Conservation (phyloP, 2,888 invertebrate genomes). For the Andrena marginata region DNA sequence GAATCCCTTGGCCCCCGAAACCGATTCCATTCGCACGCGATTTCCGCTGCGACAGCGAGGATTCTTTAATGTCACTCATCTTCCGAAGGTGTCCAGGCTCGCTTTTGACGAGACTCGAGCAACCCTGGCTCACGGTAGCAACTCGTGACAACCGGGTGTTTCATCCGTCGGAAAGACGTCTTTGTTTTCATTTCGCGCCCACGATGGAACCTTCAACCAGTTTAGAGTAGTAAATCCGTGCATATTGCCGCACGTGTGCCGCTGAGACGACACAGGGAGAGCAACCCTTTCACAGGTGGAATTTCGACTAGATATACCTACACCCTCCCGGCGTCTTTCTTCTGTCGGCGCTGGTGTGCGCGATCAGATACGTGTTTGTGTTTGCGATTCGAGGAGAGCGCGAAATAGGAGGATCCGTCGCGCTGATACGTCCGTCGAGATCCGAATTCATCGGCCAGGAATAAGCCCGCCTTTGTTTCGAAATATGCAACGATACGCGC, state of each 20-base stretch:
- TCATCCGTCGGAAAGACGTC: constrained; percentile 10
- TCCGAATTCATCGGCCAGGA: constrained; percentile 48
- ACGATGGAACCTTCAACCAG: constrained; percentile 46
- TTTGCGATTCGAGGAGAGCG: constrained; percentile 42
- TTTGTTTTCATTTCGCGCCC: constrained; percentile 30
- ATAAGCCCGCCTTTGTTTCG: constrained; percentile 64
- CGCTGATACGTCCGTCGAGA: constrained; percentile 48
- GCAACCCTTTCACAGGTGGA: constrained; percentile 26
- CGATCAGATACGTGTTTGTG: constrained; percentile 32
- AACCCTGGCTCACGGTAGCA: not conserved
- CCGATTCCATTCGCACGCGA: not conserved
- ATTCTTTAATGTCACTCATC: constrained; percentile 4
- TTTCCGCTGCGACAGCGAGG: constrained; percentile 10
- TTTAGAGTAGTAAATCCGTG: constrained; percentile 65
- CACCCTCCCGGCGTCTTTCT: not conserved
- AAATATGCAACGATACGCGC: constrained; percentile 46
- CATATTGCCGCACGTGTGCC: constrained; percentile 57
- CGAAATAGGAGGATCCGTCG: constrained; percentile 51
- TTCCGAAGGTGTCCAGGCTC: not conserved
- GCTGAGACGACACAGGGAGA: not conserved
- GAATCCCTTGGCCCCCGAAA: not conserved
- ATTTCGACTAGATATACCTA: constrained; percentile 22
- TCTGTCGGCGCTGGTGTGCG: not conserved
- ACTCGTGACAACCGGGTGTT: not conserved
- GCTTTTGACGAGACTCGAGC: not conserved